phyloP scores from a whole-genome alignment of 2,797 vertebrate species.

The Pteronotus mesoamericanus region DNA sequence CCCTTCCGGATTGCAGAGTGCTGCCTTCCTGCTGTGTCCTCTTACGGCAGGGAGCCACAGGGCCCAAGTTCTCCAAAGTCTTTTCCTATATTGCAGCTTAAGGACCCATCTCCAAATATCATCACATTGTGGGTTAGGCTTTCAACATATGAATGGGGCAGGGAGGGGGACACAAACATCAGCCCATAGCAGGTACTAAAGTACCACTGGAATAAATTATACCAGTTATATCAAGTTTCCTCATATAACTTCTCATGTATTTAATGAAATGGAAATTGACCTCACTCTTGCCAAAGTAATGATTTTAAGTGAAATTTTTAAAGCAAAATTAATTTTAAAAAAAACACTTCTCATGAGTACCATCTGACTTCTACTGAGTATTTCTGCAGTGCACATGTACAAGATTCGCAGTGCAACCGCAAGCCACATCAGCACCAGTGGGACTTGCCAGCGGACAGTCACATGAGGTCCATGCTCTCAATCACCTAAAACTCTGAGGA shows the following conservation, averaged over 20 bases:
- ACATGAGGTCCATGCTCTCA: neutral
- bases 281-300: neutral
- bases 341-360: neutral
- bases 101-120: neutral
- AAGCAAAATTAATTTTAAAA: neutral
- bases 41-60: neutral
- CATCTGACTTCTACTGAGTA: neutral
- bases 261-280: neutral
- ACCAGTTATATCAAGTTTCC: neutral
- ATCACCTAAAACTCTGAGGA: neutral
- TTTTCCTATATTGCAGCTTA: neutral
- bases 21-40: neutral
- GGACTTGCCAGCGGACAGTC: neutral
- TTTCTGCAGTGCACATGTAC: neutral
- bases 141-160: neutral
- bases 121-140: neutral
- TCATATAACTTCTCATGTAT: neutral
- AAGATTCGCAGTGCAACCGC: neutral
- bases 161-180: neutral
- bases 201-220: neutral
- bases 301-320: neutral
- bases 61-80: neutral
- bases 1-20: neutral
- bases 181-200: neutral
- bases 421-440: neutral